Conservation (phyloP, 2,888 invertebrate species). For the Parnassius mnemosyne region DNA sequence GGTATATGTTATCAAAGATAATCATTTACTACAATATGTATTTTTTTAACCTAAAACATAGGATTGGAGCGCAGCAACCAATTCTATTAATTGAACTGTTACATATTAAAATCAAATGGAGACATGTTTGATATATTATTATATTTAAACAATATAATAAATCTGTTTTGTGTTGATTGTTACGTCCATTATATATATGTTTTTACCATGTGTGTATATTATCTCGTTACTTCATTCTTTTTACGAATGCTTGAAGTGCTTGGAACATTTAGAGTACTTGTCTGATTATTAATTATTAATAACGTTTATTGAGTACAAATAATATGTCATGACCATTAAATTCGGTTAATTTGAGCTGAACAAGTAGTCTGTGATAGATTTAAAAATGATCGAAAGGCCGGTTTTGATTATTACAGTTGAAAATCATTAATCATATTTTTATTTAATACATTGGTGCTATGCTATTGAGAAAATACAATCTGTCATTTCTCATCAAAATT, state of each 20-base stretch:
- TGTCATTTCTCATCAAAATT: slow-evolving; percentile 28
- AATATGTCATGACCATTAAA: neutral
- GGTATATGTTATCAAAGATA: too few relatives aligned
- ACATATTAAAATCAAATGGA: too few relatives aligned
- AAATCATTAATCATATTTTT: slow-evolving; percentile 3
- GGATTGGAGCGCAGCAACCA: neutral
- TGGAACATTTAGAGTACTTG: too few relatives aligned
- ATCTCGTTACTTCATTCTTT: too few relatives aligned
- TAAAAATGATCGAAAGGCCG: slow-evolving; percentile 21
- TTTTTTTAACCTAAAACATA: neutral
- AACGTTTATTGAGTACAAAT: neutral
- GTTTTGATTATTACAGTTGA: slow-evolving; percentile 1
- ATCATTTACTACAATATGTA: too few relatives aligned
- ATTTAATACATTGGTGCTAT: slow-evolving; percentile 30
- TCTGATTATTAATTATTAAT: too few relatives aligned
- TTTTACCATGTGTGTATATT: neutral
- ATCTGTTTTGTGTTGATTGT: neutral
- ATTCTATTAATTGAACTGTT: too few relatives aligned
- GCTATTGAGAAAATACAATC: slow-evolving; percentile 12
- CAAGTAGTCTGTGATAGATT: slow-evolving; percentile 25
- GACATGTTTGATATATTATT: too few relatives aligned
- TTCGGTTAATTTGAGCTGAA: neutral
- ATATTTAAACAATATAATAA: too few relatives aligned
- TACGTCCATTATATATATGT: neutral
- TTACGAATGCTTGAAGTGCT: too few relatives aligned